Base-by-base conservation (phyloP, 2,113 vertebrate genomes). In the Alligator mississippiensis region DNA sequence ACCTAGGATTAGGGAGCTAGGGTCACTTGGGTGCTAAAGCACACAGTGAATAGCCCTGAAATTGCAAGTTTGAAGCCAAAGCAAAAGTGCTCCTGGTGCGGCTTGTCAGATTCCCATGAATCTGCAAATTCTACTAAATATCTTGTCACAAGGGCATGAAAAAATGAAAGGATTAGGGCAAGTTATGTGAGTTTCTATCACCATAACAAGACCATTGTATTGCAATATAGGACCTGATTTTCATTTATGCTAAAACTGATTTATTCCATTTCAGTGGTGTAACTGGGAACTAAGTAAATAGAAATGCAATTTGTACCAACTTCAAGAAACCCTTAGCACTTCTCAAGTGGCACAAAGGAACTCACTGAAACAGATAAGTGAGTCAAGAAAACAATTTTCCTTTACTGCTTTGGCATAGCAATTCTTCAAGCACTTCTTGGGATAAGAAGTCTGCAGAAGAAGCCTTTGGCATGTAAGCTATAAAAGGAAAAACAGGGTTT, bases 271-370 rank as follows among this genome's bases (percentile, higher is more conserved):
- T 87, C 91, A 91, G 94, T 87, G 57, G 62, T 2, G 15, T 17
- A 66, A 88, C 88, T 38, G 92, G 87, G 89, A 95, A 96, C 95
- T 97, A 95, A 95, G 85, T 0, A 89, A 95, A 93, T 92, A 93
- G 95, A 95, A 96, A 97, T 30, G 89, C 96, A 94, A 97, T 95
- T 84, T 95, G 93, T 90, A 85, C 10, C 81, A 83, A 78, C 89
- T 95, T 84, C 61, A 93, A 93, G 89, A 80, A 92, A 88, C 76
- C 85, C 76, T 34, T 34, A 34, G 4, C 22, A 22, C 34, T 72
- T 38, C 68, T 38, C 19, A 12, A 72, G 80, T 55, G 85, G 94
- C 89, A 90, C 82, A 94, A 94, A 95, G 76, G 78, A 95, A 81
- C 78, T 95, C 92, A 85, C 91, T 88, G 92, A 96, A 97, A 34